Evolutionary conservation across 2,113 vertebrate species (phyloP).

Genomic region (Lophura nycthemera): DNA sequence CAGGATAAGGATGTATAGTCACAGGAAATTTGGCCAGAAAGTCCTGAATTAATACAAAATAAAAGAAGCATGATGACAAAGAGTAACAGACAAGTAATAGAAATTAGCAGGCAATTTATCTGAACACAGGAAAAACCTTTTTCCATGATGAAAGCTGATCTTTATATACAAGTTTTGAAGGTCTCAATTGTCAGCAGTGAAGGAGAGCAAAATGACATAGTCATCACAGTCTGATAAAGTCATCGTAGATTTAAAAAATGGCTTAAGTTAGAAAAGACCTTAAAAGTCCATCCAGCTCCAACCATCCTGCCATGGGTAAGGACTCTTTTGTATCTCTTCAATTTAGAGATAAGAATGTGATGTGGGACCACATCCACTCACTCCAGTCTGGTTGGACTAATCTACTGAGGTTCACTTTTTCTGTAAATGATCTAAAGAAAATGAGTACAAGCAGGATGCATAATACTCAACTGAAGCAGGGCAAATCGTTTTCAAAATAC

Average conservation of each 20-base stretch:
- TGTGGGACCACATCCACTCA: too few species aligned
- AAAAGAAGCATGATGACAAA: not conserved
- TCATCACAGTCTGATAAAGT: not conserved
- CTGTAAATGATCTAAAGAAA: not conserved
- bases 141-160: not conserved
- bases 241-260: too few species aligned
- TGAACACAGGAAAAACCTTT: not conserved
- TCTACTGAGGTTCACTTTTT: rapidly evolving
- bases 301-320: too few species aligned
- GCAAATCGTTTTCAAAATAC: not conserved
- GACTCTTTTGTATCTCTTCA: too few species aligned
- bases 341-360: too few species aligned
- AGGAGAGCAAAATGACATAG: not conserved
- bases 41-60: not conserved
- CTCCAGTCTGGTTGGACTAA: not conserved
- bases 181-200: not conserved
- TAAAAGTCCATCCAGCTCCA: too few species aligned
- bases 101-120: not conserved
- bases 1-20: not conserved
- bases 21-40: not conserved
- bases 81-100: not conserved
- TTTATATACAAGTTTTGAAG: not conserved
- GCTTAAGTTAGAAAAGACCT: too few species aligned
- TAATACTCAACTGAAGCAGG: not conserved
- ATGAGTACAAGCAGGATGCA: not conserved